Evolutionary conservation across 2,888 invertebrate genomes (phyloP).

Genomic region (Slavum lentiscoides): DNA sequence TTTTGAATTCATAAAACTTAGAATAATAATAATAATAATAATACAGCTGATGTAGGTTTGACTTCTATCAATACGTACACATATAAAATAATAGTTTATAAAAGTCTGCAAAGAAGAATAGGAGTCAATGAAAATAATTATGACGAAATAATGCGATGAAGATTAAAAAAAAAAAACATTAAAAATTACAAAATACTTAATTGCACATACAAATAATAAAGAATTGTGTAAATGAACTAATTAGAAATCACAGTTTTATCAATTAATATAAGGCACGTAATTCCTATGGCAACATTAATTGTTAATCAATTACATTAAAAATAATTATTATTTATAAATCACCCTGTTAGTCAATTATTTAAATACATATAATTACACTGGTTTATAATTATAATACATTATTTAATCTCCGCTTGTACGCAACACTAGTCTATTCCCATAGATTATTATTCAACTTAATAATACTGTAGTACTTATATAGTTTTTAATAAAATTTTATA

Average conservation of each 20-base stretch:
- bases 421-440: background rate
- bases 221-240: slow-evolving; percentile 21
- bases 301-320: slow-evolving; percentile 26
- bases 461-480: too few species aligned
- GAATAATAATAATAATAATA: background rate
- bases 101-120: slow-evolving; percentile 12
- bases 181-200: slow-evolving; percentile 14
- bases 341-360: slow-evolving; percentile 1
- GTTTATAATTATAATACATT: background rate
- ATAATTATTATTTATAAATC: slow-evolving; percentile 18
- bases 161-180: slow-evolving; percentile 12
- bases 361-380: slow-evolving; percentile 15
- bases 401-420: too few species aligned
- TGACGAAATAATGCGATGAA: slow-evolving; percentile 41
- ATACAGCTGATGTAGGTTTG: background rate
- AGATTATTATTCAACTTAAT: background rate
- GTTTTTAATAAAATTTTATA: too few species aligned
- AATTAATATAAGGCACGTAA: slow-evolving; percentile 44
- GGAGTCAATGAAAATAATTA: slow-evolving; percentile 17
- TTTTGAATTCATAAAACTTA: background rate
- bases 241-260: slow-evolving; percentile 50
- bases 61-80: background rate
- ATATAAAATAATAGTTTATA: background rate
- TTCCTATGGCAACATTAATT: slow-evolving; percentile 43
- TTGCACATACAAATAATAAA: slow-evolving; percentile 37